phyloP scores from a whole-genome alignment of 2,113 vertebrate genomes.

The Cyphomyrus plagiostoma region DNA sequence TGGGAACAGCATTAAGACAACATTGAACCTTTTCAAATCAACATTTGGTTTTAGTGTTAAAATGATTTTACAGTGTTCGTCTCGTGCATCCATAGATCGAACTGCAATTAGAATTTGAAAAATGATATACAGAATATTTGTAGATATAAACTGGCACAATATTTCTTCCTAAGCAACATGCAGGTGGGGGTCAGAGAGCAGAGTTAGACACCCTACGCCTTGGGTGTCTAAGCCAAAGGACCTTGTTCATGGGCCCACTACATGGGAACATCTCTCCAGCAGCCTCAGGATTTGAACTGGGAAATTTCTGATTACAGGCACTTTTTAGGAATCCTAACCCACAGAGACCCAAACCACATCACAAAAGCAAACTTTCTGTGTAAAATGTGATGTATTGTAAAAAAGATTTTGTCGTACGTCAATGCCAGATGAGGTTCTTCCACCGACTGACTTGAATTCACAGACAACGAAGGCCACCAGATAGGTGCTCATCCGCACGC shows the following conservation, averaged over 20 bases:
- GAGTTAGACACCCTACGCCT: neutral
- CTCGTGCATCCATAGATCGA: neutral
- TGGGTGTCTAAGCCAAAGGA: neutral
- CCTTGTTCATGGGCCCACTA: neutral
- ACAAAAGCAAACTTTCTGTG: neutral
- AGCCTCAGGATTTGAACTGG: neutral
- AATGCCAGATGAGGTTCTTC: slow-evolving; percentile 58
- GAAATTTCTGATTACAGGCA: neutral
- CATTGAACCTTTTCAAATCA: neutral
- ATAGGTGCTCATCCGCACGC: slow-evolving; percentile 67
- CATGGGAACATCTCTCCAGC: neutral
- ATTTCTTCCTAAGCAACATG: neutral
- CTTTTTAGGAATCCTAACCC: neutral
- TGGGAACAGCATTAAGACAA: neutral
- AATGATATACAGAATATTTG: neutral
- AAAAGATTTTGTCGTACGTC: slow-evolving; percentile 43
- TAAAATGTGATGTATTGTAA: neutral
- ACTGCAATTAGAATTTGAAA: neutral
- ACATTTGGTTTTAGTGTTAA: neutral
- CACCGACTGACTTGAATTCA: slow-evolving; percentile 62
- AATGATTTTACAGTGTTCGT: neutral
- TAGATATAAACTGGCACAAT: neutral
- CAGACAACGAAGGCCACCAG: slow-evolving; percentile 63
- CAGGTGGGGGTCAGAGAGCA: neutral
- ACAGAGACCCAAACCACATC: neutral